phyloP scores from a whole-genome alignment of 1,140 invertebrate species.

The Cardiocondyla obscurior region DNA sequence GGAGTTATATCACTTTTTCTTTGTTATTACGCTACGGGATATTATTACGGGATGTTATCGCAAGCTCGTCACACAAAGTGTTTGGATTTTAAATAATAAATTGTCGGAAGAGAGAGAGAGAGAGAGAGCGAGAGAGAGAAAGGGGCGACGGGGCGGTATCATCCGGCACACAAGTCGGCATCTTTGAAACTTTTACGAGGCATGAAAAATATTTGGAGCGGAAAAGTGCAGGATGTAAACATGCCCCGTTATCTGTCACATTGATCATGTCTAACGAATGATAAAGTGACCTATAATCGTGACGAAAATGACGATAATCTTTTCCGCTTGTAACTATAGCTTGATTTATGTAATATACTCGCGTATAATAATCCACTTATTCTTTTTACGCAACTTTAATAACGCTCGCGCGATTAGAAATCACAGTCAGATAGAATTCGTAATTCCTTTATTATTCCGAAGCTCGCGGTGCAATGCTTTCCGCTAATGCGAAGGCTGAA shows the following conservation, averaged over 20 bases:
- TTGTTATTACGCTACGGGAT: neutral
- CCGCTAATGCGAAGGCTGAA: neutral
- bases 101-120: slow-evolving; percentile 24
- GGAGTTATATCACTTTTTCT: neutral
- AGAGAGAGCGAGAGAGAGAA: too few relatives aligned
- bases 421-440: too few relatives aligned
- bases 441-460: too few relatives aligned
- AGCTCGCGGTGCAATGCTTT: too few relatives aligned
- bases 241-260: slow-evolving; percentile 13
- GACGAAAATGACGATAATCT: neutral
- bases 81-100: slow-evolving; percentile 41
- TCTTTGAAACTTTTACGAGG: slow-evolving; percentile 45
- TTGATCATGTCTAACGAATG: slow-evolving; percentile 31
- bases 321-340: neutral
- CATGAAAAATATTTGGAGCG: slow-evolving; percentile 29
- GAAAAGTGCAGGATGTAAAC: slow-evolving; percentile 24
- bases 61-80: neutral
- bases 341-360: neutral
- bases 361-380: too few relatives aligned
- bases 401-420: neutral
- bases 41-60: neutral
- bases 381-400: neutral
- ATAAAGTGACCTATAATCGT: neutral
- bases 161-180: neutral
- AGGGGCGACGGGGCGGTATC: too few relatives aligned